These are phyloP conservation scores for Bombus difficillimus DNA, from an alignment of 1,140 invertebrate genomes.

Conservation along the genomic window DNA sequence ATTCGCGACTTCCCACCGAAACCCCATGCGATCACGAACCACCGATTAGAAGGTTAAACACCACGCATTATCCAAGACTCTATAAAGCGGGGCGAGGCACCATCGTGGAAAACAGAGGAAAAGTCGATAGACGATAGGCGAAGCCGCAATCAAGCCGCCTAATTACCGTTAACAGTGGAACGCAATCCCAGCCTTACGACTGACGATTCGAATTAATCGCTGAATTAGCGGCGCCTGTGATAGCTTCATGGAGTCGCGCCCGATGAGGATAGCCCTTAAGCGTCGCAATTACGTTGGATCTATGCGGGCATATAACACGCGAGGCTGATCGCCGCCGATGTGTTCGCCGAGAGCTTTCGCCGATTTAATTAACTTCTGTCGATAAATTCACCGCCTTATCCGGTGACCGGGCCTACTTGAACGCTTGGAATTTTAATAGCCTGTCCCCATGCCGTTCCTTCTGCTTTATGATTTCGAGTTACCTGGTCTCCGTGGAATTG, in stretches of 20 bases:
- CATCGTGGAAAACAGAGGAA: conserved; percentile 5
- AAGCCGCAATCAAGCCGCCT: conserved; percentile 40
- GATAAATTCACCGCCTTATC: conserved; percentile 54
- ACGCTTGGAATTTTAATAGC: conserved; percentile 41
- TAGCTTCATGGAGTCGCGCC: conserved; percentile 62
- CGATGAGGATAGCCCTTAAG: conserved; percentile 61
- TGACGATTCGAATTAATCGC: conserved; percentile 65
- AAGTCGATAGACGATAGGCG: conserved; percentile 17
- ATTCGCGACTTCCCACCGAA: neutral
- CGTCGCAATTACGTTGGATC: conserved; percentile 66
- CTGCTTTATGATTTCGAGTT: conserved; percentile 21
- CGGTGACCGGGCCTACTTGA: conserved; percentile 15
- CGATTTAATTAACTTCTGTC: conserved; percentile 62
- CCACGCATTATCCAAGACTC: conserved; percentile 1
- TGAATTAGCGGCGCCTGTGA: conserved; percentile 59
- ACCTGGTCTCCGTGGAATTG: neutral
- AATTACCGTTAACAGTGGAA: conserved; percentile 62
- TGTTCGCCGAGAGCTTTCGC: conserved; percentile 46
- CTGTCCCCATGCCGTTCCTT: neutral
- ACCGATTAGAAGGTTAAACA: neutral
- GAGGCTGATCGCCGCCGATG: conserved; percentile 11
- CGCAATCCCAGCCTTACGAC: conserved; percentile 47
- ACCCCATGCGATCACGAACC: neutral
- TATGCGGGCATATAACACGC: conserved; percentile 62
- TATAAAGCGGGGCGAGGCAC: neutral